Conservation (phyloP, 2,888 invertebrate genomes). For the Drosophila hamatofila region DNA sequence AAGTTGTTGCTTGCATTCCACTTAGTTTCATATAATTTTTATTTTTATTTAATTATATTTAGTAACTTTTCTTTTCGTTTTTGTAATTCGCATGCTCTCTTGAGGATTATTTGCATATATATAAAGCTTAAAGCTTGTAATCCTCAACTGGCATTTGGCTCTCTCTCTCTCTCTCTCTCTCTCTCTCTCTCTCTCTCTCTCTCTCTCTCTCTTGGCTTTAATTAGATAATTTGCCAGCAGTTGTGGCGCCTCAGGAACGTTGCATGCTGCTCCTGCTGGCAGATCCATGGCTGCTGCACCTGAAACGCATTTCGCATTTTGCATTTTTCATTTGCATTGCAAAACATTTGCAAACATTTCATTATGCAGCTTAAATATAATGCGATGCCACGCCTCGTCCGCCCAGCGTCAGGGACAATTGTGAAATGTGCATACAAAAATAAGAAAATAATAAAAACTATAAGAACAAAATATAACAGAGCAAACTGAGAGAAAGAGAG, state of each 20-base stretch:
- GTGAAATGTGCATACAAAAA: conserved; percentile 16
- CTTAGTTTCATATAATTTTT: conserved; percentile 8
- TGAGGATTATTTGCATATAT: conserved; percentile 53
- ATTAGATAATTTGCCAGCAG: conserved; percentile 66
- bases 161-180: conserved; percentile 2
- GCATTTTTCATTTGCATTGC: conserved; percentile 68
- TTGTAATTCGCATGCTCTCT: conserved; percentile 25
- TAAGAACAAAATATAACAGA: neutral
- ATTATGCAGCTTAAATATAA: conserved; percentile 68
- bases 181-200: too few relatives aligned
- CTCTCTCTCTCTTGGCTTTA: conserved; percentile 46
- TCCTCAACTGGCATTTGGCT: conserved; percentile 42
- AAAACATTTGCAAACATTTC: conserved; percentile 73
- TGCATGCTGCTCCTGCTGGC: neutral
- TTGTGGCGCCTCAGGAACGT: conserved; percentile 3
- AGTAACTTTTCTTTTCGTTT: conserved; percentile 1
- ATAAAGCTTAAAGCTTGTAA: conserved; percentile 54
- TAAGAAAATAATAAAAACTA: conserved; percentile 6
- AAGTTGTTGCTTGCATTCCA: conserved; percentile 57
- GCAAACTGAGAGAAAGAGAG: neutral
- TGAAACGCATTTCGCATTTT: conserved; percentile 19
- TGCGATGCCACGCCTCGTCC: conserved; percentile 39
- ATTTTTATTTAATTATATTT: conserved; percentile 16
- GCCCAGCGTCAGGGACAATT: conserved; percentile 33
- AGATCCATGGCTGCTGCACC: conserved; percentile 24